Evolutionary conservation across 1,140 invertebrate genomes (phyloP).

Genomic region (Chironomus tepperi): DNA sequence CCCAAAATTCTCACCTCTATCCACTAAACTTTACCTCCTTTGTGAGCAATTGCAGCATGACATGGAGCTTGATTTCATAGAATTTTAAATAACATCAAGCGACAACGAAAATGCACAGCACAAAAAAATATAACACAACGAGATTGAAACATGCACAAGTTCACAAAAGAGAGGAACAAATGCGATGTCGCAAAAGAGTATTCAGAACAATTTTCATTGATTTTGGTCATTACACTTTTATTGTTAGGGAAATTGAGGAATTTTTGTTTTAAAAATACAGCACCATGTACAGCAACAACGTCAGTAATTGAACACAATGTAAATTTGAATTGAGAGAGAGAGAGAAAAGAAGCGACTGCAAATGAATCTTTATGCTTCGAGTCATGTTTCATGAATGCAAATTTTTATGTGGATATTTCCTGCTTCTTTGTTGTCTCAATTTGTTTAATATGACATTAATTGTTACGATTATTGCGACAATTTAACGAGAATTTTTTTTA

Average conservation of each 20-base stretch:
- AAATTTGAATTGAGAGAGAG: no score
- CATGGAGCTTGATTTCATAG: no score
- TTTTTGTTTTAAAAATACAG: neutral
- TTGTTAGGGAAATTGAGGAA: neutral
- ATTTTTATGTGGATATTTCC: neutral
- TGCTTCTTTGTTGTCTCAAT: neutral
- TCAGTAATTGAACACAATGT: neutral
- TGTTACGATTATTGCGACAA: neutral
- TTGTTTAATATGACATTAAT: constrained; percentile 14
- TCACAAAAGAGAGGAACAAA: neutral
- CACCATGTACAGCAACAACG: neutral
- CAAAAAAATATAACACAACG: no score
- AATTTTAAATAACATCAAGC: no score
- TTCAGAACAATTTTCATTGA: constrained; percentile 3
- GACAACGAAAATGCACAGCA: no score
- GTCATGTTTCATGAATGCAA: neutral
- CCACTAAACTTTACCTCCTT: no score
- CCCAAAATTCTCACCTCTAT: no score
- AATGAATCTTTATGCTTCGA: neutral
- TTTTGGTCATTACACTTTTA: constrained; percentile 8
- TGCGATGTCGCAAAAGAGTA: neutral
- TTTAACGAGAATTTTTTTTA: no score
- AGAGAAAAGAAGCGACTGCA: no score
- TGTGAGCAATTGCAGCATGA: no score
- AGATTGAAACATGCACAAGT: neutral